Percentiles rank a stretch among this genome's conserved stretches.
Evolutionary conservation across 2,888 invertebrate species (phyloP).

Genomic region (Leptarthrus brevirostris): DNA sequence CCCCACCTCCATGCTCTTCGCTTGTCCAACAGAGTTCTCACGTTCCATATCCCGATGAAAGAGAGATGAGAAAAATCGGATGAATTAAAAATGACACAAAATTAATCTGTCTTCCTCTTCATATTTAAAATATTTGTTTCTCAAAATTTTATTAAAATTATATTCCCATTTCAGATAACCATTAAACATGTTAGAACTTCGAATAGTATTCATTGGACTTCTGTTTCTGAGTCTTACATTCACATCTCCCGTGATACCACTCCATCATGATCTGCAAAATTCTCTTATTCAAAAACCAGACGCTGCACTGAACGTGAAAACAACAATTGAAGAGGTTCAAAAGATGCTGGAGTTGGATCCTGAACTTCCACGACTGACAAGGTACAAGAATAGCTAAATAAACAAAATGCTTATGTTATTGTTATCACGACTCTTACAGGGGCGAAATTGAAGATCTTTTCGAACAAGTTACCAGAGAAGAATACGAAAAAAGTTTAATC

Average conservation of each 20-base stretch:
- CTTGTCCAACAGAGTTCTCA: too few relatives aligned
- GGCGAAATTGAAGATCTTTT: slow-evolving; percentile 67
- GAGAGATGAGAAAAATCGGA: too few relatives aligned
- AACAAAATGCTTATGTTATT: not conserved
- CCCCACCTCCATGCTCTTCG: too few relatives aligned
- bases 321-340: slow-evolving; percentile 66
- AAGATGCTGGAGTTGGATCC: slow-evolving; percentile 64
- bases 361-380: slow-evolving; percentile 63
- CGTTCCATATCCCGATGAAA: too few relatives aligned
- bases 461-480: slow-evolving; percentile 66
- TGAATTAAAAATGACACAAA: too few relatives aligned
- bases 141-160: too few relatives aligned
- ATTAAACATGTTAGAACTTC: not conserved
- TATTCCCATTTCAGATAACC: not conserved
- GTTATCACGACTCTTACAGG: slow-evolving; percentile 55
- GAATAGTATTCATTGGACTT: not conserved
- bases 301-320: slow-evolving; percentile 60
- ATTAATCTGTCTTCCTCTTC: too few relatives aligned
- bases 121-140: too few relatives aligned
- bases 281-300: not conserved
- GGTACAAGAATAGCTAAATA: slow-evolving; percentile 58
- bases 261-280: not conserved
- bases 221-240: not conserved
- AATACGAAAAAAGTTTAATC: slow-evolving; percentile 64
- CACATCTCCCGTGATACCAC: slow-evolving; percentile 24